These are phyloP conservation scores for Trypoxylus dichotomus DNA, from an alignment of 1,140 invertebrate species.

Conservation along the genomic window DNA sequence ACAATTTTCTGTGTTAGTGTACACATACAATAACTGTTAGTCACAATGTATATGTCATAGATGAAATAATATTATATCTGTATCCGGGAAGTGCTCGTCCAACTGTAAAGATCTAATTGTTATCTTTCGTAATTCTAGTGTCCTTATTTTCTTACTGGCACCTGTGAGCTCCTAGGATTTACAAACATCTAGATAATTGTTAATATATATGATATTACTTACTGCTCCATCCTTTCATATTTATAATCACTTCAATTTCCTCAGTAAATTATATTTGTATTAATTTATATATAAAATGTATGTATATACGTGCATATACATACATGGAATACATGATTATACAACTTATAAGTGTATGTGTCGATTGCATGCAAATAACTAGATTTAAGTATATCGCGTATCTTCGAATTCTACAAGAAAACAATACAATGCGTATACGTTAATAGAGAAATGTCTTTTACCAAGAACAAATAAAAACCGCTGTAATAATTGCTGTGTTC, in stretches of 20 bases:
- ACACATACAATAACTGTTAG: background rate
- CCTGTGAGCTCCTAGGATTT: background rate
- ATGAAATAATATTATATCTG: slow-evolving; percentile 15
- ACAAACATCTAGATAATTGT: slow-evolving; percentile 10
- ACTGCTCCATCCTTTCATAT: background rate
- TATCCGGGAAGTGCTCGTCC: slow-evolving; percentile 27
- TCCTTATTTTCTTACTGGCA: background rate
- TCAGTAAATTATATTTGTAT: background rate
- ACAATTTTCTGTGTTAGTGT: background rate
- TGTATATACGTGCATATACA: background rate
- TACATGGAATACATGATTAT: too few species aligned
- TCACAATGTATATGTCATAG: background rate
- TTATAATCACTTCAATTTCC: background rate
- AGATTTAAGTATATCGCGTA: too few species aligned
- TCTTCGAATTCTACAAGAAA: too few species aligned
- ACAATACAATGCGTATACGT: too few species aligned
- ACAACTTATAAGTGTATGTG: too few species aligned
- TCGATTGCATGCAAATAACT: too few species aligned
- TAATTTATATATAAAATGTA: background rate
- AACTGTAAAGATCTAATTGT: slow-evolving; percentile 30
- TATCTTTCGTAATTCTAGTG: background rate
- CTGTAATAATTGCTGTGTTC: too few species aligned
- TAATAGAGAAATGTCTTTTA: too few species aligned
- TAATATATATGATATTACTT: background rate
- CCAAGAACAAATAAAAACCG: too few species aligned